Evolutionary conservation across 2,888 invertebrate genomes (phyloP).

Genomic region (Acrobasis suavella): DNA sequence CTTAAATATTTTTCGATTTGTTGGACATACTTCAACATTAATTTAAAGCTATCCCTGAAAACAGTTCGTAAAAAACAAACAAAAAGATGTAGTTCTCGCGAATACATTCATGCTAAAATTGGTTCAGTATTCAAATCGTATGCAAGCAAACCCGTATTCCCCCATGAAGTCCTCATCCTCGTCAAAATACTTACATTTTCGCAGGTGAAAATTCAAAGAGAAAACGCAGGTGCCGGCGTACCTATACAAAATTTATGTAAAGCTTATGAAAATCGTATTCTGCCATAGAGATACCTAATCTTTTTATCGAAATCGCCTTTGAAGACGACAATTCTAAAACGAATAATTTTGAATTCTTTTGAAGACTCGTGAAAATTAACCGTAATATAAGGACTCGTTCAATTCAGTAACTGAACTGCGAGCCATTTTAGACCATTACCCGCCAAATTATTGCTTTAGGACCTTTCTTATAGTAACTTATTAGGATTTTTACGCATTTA

Average conservation of each 20-base stretch:
- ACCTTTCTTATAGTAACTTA: conserved; percentile 32
- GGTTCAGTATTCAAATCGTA: conserved; percentile 17
- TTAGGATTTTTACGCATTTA: neutral
- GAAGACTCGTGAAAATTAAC: conserved; percentile 36
- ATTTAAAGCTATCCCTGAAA: no score
- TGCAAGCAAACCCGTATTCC: conserved; percentile 13
- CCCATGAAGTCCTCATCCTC: neutral
- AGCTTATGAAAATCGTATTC: conserved; percentile 23
- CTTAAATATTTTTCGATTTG: no score
- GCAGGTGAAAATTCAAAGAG: conserved; percentile 22
- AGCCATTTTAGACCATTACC: conserved; percentile 40
- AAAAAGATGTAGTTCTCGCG: neutral
- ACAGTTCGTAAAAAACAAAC: neutral
- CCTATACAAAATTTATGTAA: conserved; percentile 21
- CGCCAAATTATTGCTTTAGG: conserved; percentile 39
- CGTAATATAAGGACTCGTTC: conserved; percentile 27
- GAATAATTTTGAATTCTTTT: conserved; percentile 46
- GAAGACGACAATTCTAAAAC: conserved; percentile 42
- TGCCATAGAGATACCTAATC: conserved; percentile 21
- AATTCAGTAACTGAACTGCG: conserved; percentile 38
- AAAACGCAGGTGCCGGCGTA: conserved; percentile 18
- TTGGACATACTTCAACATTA: no score
- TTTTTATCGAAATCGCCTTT: conserved; percentile 40
- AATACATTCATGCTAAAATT: conserved; percentile 2
- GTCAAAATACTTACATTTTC: conserved; percentile 22